A percentile compares a stretch with the other conserved stretches of the same genome.
phyloP scores from a whole-genome alignment of 2,113 vertebrate genomes.

The Peucedramus taeniatus region DNA sequence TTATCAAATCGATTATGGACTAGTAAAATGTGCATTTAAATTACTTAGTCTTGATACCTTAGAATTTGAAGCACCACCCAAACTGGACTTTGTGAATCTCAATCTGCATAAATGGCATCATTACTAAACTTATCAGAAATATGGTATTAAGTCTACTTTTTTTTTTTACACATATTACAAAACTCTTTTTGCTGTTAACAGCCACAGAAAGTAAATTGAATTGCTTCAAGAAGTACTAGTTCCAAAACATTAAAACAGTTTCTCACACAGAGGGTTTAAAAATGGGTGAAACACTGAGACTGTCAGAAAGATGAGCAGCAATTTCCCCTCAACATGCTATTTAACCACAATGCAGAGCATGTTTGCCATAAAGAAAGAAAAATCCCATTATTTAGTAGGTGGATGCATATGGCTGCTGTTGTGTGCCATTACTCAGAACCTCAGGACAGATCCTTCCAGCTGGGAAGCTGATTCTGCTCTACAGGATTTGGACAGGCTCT shows the following conservation, averaged over 20 bases:
- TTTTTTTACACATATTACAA: background rate
- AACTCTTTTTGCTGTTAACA: background rate
- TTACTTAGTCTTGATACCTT: background rate
- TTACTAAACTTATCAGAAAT: background rate
- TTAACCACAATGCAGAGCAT: background rate
- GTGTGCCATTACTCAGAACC: background rate
- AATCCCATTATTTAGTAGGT: background rate
- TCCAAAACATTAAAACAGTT: background rate
- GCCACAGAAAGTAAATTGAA: background rate
- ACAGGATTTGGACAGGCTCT: background rate
- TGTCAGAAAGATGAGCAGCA: background rate
- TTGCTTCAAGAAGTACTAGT: background rate
- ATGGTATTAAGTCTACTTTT: background rate
- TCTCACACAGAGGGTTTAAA: background rate
- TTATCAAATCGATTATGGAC: background rate
- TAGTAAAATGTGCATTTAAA: background rate
- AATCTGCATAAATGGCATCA: background rate
- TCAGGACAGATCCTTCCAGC: background rate
- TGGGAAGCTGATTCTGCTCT: background rate
- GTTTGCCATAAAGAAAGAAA: background rate
- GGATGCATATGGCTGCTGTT: background rate
- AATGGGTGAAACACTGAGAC: background rate
- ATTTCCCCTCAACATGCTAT: background rate
- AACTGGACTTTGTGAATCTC: fast-evolving
- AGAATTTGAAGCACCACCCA: background rate